These are phyloP conservation scores for Rotaria sp. DNA, from an alignment of 2,888 invertebrate genomes.

Conservation along the genomic window DNA sequence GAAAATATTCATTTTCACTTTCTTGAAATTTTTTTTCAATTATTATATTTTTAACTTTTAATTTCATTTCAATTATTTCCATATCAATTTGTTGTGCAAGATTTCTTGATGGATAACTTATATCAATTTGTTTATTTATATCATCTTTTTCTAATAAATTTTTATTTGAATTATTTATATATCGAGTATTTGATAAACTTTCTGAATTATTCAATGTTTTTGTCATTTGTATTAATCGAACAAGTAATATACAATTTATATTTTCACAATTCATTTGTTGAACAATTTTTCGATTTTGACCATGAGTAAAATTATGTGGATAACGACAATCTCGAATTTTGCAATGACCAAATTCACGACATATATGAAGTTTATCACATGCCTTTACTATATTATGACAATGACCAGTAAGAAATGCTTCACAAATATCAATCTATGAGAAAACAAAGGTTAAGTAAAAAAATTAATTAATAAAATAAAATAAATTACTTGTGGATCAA, in stretches of 20 bases:
- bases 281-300: not conserved
- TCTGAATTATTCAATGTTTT: not conserved
- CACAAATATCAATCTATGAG: not conserved
- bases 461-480: not conserved
- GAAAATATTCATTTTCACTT: not conserved
- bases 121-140: not conserved
- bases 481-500: not conserved
- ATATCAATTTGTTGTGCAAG: not conserved
- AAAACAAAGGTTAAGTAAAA: not conserved
- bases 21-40: not conserved
- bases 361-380: not conserved
- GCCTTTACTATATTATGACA: not conserved
- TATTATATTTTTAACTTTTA: not conserved
- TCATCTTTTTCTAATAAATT: not conserved
- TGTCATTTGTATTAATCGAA: not conserved
- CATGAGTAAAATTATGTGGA: not conserved
- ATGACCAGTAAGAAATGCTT: not conserved
- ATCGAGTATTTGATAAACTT: too few species aligned
- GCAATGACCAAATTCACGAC: not conserved
- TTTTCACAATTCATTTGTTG: not conserved
- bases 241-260: not conserved
- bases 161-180: too few species aligned
- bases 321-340: not conserved
- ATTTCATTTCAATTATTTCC: not conserved
- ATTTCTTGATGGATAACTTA: not conserved